A percentile compares a stretch with the other conserved stretches of the same genome.
Conservation (phyloP, 1,140 invertebrate genomes). For the Drosophila sucinea region DNA sequence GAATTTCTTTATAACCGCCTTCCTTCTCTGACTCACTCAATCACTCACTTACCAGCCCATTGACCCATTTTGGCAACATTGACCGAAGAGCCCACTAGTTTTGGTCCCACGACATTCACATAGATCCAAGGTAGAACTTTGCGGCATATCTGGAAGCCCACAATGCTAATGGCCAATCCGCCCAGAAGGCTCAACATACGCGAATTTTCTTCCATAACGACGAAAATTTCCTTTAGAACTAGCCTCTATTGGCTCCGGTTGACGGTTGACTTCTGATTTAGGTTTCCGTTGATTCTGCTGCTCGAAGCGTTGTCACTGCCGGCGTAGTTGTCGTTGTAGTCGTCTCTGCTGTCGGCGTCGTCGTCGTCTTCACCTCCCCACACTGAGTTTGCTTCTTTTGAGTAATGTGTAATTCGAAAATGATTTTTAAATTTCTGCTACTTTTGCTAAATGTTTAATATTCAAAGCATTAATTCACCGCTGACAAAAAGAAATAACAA, state of each 20-base stretch:
- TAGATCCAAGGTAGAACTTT: constrained; percentile 82
- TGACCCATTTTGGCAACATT: constrained; percentile 83
- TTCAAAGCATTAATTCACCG: constrained; percentile 29
- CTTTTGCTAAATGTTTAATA: constrained; percentile 4
- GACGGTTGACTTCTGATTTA: constrained; percentile 12
- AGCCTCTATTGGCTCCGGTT: constrained; percentile 15
- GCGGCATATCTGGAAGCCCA: constrained; percentile 69
- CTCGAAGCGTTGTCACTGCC: constrained; percentile 2
- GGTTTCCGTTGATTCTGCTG: not conserved
- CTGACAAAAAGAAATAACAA: constrained; percentile 40
- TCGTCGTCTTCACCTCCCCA: not conserved
- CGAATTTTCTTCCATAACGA: constrained; percentile 56
- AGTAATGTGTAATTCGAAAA: constrained; percentile 14
- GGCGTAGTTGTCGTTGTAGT: not conserved
- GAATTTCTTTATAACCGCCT: constrained; percentile 3
- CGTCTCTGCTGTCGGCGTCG: not conserved
- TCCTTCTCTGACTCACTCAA: not conserved
- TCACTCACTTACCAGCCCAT: constrained; percentile 83
- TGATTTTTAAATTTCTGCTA: constrained; percentile 32
- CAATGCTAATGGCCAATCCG: constrained; percentile 66
- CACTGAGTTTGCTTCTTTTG: constrained; percentile 20
- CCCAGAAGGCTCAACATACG: constrained; percentile 52
- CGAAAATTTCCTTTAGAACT: constrained; percentile 2
- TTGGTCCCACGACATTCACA: constrained; percentile 81
- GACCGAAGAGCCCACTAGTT: constrained; percentile 79